These are phyloP conservation scores for Zoanthus solanderi DNA, from an alignment of 92 coral and sea anemone genomes.

Conservation along the genomic window DNA sequence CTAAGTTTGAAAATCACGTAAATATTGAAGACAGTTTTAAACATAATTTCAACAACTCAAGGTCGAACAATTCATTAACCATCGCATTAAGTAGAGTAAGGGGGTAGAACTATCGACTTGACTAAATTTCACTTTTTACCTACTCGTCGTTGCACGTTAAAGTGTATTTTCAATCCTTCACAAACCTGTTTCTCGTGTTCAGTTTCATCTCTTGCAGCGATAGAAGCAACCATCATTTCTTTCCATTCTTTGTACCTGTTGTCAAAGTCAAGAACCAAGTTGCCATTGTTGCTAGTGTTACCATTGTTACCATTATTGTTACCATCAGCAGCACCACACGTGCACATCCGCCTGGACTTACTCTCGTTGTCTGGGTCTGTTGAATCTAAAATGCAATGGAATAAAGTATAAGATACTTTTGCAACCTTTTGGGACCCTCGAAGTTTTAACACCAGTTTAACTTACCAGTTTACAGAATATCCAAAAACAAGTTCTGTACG, in stretches of 20 bases:
- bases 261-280: constrained; percentile 65
- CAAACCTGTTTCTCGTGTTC: constrained; percentile 95
- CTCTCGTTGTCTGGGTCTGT: constrained; percentile 73
- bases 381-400: constrained; percentile 48
- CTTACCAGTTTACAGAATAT: too few relatives aligned
- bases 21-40: too few relatives aligned
- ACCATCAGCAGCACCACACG: constrained; percentile 36
- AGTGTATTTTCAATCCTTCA: neutral
- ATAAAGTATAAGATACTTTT: neutral
- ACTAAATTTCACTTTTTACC: too few relatives aligned
- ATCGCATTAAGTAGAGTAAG: too few relatives aligned
- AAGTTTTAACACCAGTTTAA: too few relatives aligned
- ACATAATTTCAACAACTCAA: too few relatives aligned
- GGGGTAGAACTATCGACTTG: too few relatives aligned
- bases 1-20: too few relatives aligned
- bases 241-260: constrained; percentile 94
- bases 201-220: constrained; percentile 86
- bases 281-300: constrained; percentile 42
- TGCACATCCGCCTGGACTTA: constrained; percentile 47
- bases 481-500: too few relatives aligned
- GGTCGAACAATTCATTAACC: too few relatives aligned
- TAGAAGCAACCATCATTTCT: constrained; percentile 94
- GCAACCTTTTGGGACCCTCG: too few relatives aligned
- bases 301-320: constrained; percentile 38
- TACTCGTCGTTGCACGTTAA: too few relatives aligned